Base-by-base conservation (phyloP, 2,888 invertebrate species). In the Celastrina argiolus region DNA sequence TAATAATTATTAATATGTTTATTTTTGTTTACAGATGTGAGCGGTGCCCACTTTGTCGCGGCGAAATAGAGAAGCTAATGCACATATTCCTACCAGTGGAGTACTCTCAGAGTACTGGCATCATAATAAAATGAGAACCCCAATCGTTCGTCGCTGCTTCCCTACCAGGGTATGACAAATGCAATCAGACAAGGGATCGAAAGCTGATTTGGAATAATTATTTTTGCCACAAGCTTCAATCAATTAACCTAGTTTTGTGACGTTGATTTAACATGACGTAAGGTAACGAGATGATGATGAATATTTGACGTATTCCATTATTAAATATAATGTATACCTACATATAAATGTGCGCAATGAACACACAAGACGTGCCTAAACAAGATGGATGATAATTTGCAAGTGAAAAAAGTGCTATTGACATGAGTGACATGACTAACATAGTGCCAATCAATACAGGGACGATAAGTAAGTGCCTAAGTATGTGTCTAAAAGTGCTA, bases 21-120 rank as follows among this genome's bases (percentile, higher is more conserved):
- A 18, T 36, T 67, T 58, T 26, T 59, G n/a, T 70, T 81, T 87
- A 70, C 88, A 93, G 94, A 77, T 94, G 96, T 80, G 93, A 93
- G 69, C 92, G 94, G 68, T 96, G 96, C 81, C 96, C 96, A 0
- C 85, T 96, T 36, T 96, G 96, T 80, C 92, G 96, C 22, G 92
- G 94, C 5, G 93, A 93, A 76, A 95, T 96, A 70, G 92, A 93
- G 64, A 93, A 94, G 73, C 91, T 94, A 34, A 94, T 95, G 85
- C 94, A 93, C 78, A 93, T 96, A 71, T 96, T 93, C 82, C 89
- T 95, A 36, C 95, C 95, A 8, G 92, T 94, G 67, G 94, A 94
- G 74, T 92, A 83, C 77, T 83, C 88, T 71, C 84, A 78, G 67
- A 76, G 71, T 67, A 70, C 76, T 16, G 85, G 83, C 1, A 75